These are phyloP conservation scores for Chloropsis hardwickii DNA, from an alignment of 2,113 vertebrate genomes.

Conservation along the genomic window DNA sequence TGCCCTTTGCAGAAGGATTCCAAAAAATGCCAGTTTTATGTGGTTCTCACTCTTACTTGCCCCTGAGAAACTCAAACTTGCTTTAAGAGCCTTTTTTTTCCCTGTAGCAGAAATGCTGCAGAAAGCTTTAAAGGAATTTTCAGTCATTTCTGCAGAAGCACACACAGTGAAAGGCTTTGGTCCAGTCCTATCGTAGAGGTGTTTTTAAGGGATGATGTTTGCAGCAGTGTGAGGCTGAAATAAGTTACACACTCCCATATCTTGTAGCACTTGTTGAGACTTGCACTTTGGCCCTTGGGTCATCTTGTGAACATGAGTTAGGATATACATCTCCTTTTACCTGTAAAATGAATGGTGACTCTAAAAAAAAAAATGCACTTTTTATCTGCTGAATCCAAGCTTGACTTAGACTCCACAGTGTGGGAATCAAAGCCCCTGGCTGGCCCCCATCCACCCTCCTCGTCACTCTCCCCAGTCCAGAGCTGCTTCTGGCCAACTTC, in stretches of 20 bases:
- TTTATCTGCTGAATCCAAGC: background rate
- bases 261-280: background rate
- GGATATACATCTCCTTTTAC: background rate
- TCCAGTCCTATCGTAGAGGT: background rate
- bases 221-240: background rate
- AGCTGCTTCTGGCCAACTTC: constrained; percentile 35
- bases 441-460: background rate
- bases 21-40: background rate
- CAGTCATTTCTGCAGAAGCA: background rate
- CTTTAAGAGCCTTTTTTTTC: background rate
- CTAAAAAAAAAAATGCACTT: background rate
- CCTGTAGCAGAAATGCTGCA: background rate
- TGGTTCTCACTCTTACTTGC: background rate
- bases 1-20: background rate
- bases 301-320: background rate
- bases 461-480: background rate
- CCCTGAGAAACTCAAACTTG: background rate
- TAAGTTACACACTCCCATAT: rapidly evolving
- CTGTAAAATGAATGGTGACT: background rate
- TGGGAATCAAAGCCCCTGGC: background rate
- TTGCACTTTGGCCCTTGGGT: background rate
- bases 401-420: background rate
- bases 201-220: background rate
- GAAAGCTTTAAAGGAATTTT: background rate
- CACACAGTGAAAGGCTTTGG: background rate